These are phyloP conservation scores for Drosophila malerkotliana DNA, from an alignment of 1,140 invertebrate species.

Conservation along the genomic window DNA sequence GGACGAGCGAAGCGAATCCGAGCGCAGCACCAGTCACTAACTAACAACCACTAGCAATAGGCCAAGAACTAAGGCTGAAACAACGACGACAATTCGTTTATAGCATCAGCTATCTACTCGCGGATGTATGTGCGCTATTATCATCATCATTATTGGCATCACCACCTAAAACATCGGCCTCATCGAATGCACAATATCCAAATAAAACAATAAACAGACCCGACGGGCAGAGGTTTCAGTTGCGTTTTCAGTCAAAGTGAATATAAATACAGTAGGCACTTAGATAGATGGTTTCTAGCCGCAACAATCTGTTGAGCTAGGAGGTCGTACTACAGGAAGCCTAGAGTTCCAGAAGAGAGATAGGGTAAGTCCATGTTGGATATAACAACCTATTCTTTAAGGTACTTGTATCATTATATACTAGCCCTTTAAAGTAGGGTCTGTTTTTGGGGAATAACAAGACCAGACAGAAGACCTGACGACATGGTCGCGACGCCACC, in stretches of 20 bases:
- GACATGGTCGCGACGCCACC: constrained; percentile 61
- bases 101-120: constrained; percentile 56
- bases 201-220: constrained; percentile 39
- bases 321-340: too few relatives aligned
- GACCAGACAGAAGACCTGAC: constrained; percentile 28
- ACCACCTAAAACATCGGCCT: constrained; percentile 17
- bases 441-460: constrained; percentile 21
- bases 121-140: constrained; percentile 18
- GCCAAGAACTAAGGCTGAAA: constrained; percentile 40
- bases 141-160: constrained; percentile 23
- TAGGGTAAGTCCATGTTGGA: too few relatives aligned
- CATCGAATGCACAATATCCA: too few relatives aligned
- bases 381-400: too few relatives aligned
- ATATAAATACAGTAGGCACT: constrained; percentile 38
- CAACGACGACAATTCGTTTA: constrained; percentile 75
- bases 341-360: too few relatives aligned
- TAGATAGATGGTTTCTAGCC: neutral
- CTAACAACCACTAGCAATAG: constrained; percentile 11
- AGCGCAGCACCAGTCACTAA: constrained; percentile 57
- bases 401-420: too few relatives aligned
- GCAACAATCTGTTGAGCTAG: neutral
- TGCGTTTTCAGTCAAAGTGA: constrained; percentile 10
- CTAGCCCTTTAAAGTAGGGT: constrained; percentile 2
- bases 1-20: constrained; percentile 64
- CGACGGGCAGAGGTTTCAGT: constrained; percentile 26